Evolutionary conservation across 2,113 vertebrate species (phyloP), one percentile per base, ranked within the genome.

Genomic region (Odobenus rosmarus): DNA sequence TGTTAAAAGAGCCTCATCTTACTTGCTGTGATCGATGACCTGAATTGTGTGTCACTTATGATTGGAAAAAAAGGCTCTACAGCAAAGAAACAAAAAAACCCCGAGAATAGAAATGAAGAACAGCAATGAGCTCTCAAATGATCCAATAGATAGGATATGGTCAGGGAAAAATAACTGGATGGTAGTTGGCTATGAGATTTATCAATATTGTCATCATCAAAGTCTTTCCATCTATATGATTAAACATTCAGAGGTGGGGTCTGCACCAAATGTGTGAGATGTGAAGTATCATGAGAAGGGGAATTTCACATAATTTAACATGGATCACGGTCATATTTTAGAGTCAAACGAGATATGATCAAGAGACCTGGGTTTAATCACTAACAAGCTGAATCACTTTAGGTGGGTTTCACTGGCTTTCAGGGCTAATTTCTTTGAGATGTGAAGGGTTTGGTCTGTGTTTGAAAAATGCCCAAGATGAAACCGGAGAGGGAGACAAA

Each of bases 51-150:
- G 28, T 16, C 51, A 83, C 10, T 39, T 53, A 85, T 53, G 82
- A 36, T 62, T 55, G 67, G 72, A 89, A 95, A 77, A 12, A 91
- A 86, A 92, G 64, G 14, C 4, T 95, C 16, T 61, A 95, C 90
- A 67, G 51, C 19, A 57, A 96, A 97, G 87, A 64, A 80, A 64
- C 15, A 55, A 88, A 93, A 93, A n/a, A 42, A 19, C 2, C 8
- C 64, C 39, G 24, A 46, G 62, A 76, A 82, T 12, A 96, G 36
- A 87, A 92, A 83, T 81, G 36, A 81, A 81, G 28, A 87, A 62
- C 0, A 82, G 9, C 76, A 61, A 28, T 12, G 33, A 79, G 7
- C 21, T 94, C 39, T 67, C 42, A 93, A 53, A 74, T 42, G 42
- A 83, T 72, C 19, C 21, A 62, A 39, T 8, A 77, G 77, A 72